Evolutionary conservation across 1,140 invertebrate genomes (phyloP).

Genomic region (Pygmarrhopalites habei): DNA sequence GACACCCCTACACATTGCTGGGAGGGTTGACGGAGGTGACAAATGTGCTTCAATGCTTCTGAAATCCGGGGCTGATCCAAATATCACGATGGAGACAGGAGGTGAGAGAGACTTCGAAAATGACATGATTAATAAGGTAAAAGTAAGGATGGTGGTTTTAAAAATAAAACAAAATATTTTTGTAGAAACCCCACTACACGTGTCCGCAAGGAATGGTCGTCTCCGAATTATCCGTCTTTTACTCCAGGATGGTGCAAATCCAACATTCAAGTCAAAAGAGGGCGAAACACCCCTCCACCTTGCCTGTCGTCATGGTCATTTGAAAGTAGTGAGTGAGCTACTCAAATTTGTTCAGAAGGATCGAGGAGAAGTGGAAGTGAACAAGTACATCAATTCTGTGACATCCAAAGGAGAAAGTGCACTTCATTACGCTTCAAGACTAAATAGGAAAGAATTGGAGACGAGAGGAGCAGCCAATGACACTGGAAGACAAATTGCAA

Average conservation of each 20-base stretch:
- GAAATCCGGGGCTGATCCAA: slow-evolving; percentile 93
- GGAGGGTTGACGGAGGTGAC: slow-evolving; percentile 84
- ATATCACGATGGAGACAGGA: slow-evolving; percentile 83
- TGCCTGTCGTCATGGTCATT: slow-evolving; percentile 65
- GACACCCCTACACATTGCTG: slow-evolving; percentile 92
- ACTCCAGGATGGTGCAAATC: no score
- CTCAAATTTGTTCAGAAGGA: slow-evolving; percentile 74
- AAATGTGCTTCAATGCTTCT: slow-evolving; percentile 94
- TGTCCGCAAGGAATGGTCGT: no score
- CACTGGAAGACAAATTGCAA: slow-evolving; percentile 84
- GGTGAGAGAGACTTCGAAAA: slow-evolving; percentile 40
- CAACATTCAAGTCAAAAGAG: slow-evolving; percentile 73
- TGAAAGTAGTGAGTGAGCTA: slow-evolving; percentile 75
- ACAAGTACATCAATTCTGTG: slow-evolving; percentile 67
- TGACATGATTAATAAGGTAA: no score
- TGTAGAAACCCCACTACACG: no score
- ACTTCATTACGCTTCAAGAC: slow-evolving; percentile 79
- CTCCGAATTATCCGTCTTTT: no score
- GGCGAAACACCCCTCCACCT: slow-evolving; percentile 94
- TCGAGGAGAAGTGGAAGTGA: slow-evolving; percentile 61
- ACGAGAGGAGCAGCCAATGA: slow-evolving; percentile 43
- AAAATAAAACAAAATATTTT: no score
- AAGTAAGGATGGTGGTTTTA: no score
- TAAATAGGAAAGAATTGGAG: slow-evolving; percentile 59
- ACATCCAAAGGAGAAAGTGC: slow-evolving; percentile 88